Evolutionary conservation across 2,113 vertebrate species (phyloP).

Genomic region (Prunella fulvescens): DNA sequence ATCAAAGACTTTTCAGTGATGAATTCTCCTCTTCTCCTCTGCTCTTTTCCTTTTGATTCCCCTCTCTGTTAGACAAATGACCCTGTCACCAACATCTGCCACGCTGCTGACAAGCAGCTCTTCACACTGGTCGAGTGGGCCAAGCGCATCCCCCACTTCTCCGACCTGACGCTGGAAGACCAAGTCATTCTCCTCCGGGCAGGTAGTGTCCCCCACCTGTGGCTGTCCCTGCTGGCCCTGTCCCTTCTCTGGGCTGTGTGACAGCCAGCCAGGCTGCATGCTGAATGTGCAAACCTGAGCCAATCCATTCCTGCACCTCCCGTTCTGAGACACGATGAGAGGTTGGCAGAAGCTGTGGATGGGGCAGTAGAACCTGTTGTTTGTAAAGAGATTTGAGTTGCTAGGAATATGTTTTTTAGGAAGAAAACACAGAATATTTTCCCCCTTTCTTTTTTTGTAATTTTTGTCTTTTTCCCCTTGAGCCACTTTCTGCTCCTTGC

Average conservation of each 20-base stretch:
- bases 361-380: background rate
- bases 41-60: background rate
- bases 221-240: background rate
- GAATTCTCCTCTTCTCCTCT: background rate
- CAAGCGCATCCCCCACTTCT: constrained; percentile 94
- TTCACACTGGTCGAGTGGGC: constrained; percentile 96
- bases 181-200: constrained; percentile 94
- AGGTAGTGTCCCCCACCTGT: constrained; percentile 66
- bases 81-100: constrained; percentile 96
- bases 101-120: constrained; percentile 94
- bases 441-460: background rate
- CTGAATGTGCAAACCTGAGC: background rate
- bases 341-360: background rate
- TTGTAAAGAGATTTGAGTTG: background rate
- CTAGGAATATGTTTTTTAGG: background rate
- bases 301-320: background rate
- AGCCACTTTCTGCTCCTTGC: background rate
- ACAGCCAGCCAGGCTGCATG: background rate
- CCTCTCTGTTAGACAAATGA: constrained; percentile 81
- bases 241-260: background rate
- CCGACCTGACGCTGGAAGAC: constrained; percentile 88
- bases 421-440: background rate
- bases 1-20: background rate
- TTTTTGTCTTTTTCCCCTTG: background rate
- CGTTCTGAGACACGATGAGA: fast-evolving